These are phyloP conservation scores for Pyrrhia umbra DNA, from an alignment of 2,888 invertebrate species.

Conservation along the genomic window DNA sequence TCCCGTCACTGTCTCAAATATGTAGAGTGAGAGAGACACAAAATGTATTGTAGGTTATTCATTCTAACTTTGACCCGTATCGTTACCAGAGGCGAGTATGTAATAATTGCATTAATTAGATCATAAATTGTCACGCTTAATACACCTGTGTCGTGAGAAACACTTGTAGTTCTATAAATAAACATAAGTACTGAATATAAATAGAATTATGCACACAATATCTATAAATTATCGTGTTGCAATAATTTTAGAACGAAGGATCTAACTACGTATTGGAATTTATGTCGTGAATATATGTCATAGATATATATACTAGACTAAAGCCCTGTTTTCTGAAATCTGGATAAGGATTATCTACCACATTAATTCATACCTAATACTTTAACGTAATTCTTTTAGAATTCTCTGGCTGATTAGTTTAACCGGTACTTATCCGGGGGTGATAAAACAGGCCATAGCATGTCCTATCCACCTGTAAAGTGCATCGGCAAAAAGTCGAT, in stretches of 20 bases:
- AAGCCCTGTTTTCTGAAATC: too few species aligned
- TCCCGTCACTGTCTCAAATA: background rate
- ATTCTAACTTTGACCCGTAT: constrained; percentile 24
- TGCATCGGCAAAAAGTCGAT: too few species aligned
- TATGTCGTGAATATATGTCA: background rate
- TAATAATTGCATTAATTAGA: constrained; percentile 38
- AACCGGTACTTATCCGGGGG: too few species aligned
- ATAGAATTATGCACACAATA: constrained; percentile 27
- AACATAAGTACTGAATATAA: constrained; percentile 8
- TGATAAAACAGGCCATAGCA: too few species aligned
- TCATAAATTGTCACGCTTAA: constrained; percentile 34
- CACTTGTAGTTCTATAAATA: constrained; percentile 24
- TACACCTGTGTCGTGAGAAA: constrained; percentile 42
- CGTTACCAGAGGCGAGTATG: constrained; percentile 26
- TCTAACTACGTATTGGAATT: constrained; percentile 6
- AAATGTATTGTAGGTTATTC: background rate
- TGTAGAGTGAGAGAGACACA: background rate
- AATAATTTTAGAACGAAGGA: constrained; percentile 7
- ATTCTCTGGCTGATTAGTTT: too few species aligned
- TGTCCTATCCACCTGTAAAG: too few species aligned
- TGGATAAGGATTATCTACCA: too few species aligned
- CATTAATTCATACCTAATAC: too few species aligned
- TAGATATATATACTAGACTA: too few species aligned
- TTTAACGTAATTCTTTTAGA: too few species aligned
- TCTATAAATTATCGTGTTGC: constrained; percentile 18